Conservation (phyloP, 2,888 invertebrate species). For the Synanthedon andrenaeformis region DNA sequence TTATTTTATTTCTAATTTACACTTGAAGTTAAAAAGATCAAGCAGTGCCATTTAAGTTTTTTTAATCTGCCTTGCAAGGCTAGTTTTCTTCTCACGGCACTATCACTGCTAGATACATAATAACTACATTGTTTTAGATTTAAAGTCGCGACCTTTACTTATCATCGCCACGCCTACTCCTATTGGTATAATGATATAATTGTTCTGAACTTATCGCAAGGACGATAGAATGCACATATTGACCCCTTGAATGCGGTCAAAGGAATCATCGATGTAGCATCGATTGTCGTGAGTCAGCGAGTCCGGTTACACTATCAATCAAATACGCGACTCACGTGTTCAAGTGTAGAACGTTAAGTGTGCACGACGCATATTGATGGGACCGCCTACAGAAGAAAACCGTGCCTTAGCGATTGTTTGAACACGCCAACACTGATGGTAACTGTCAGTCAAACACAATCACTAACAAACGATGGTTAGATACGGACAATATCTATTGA, state of each 20-base stretch:
- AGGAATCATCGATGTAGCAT: conserved; percentile 47
- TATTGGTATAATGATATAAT: conserved; percentile 43
- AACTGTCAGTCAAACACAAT: conserved; percentile 19
- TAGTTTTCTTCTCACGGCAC: too few relatives aligned
- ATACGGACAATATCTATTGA: neutral
- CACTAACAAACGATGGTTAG: conserved; percentile 2
- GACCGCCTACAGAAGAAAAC: conserved; percentile 38
- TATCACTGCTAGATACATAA: neutral
- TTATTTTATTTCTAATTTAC: too few relatives aligned
- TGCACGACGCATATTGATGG: conserved; percentile 47
- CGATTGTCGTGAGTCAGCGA: conserved; percentile 54
- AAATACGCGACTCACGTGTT: conserved; percentile 40
- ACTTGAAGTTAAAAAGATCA: too few relatives aligned
- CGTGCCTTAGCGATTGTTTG: conserved; percentile 28
- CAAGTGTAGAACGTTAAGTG: conserved; percentile 37
- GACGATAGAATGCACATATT: conserved; percentile 48
- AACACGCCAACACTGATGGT: conserved; percentile 28
- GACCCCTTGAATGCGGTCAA: conserved; percentile 57
- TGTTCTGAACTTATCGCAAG: conserved; percentile 54
- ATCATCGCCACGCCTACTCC: conserved; percentile 24
- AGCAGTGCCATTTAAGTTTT: too few relatives aligned
- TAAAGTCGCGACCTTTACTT: conserved; percentile 11
- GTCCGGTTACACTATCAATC: conserved; percentile 51
- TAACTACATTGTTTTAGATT: conserved; percentile 7
- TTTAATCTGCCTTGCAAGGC: too few relatives aligned